Base-by-base conservation (phyloP, 2,797 vertebrate species). In the Danio aesculapii region DNA sequence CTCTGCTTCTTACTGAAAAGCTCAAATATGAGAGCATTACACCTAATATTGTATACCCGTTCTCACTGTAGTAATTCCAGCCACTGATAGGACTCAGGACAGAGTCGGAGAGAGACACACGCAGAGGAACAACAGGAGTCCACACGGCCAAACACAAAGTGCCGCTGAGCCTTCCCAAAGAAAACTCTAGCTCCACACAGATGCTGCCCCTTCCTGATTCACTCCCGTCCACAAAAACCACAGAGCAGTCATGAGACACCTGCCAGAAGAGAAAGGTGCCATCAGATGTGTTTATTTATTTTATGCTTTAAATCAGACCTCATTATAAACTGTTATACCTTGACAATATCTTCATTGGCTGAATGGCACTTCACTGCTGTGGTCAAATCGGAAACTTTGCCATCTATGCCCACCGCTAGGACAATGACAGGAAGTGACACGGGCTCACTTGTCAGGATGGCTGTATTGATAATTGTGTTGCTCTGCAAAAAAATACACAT, bases 391-490 rank as follows among this genome's bases (percentile, higher is more conserved):
- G 87, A 91, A 77, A 91, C 84, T 71, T 86, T 91, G 49, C 91
- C 91, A 62, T 92, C 88, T 14, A 39, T 83, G 30, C 85, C 87
- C 17, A 93, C 57, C 0, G 90, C 92, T 63, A 94, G 70, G 21
- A 94, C 91, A 11, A 89, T 86, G 43, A 93, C 90, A 62, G 92
- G 87, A 76, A 94, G 85, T 58, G 90, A 92, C 83, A 94, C 91
- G 0, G 81, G 88, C 76, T 90, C 86, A 76, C 88, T 90, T 47
- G 88, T 93, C 84, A 94, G 87, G 19, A 94, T 92, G 74, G 93
- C 94, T 4, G 92, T 94, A 89, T 94, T 94, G 88, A 94, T 90
- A 83, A 94, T 88, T 0, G 67, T 92, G 83, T 89, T 90, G 67
- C 88, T 92, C 94, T 94, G 81, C 50, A 58, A 81, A 84, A n/a